These are phyloP conservation scores for Lucilia cuprina DNA, from an alignment of 1,140 invertebrate species.

Conservation along the genomic window DNA sequence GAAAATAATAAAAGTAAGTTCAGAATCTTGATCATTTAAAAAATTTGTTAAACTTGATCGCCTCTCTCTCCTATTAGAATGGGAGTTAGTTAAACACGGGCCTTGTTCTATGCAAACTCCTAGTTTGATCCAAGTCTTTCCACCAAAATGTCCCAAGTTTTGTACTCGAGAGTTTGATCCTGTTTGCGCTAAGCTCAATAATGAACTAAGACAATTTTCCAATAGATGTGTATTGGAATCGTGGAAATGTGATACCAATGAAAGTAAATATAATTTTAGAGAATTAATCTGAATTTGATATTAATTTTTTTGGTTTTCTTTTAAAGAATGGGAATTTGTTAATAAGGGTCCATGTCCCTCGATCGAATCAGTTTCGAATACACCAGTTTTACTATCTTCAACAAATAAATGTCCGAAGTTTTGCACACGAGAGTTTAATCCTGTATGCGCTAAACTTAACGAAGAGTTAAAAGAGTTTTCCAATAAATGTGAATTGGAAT, in stretches of 20 bases:
- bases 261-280: too few species aligned
- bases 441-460: background rate
- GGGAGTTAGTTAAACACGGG: background rate
- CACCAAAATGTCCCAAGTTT: background rate
- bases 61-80: background rate
- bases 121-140: background rate
- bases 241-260: too few species aligned
- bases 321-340: background rate
- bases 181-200: background rate
- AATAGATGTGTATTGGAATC: background rate
- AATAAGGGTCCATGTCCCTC: background rate
- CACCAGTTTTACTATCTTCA: too few species aligned
- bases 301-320: background rate
- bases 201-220: background rate
- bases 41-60: too few species aligned
- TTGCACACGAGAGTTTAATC: background rate
- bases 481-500: background rate
- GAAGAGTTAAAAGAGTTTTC: background rate
- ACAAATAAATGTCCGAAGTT: background rate
- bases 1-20: conserved; percentile 13
- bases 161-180: background rate
- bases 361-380: too few species aligned
- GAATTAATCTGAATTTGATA: too few species aligned
- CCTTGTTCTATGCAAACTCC: background rate
- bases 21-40: too few species aligned